Percentiles rank a stretch among this genome's conserved stretches.
Conservation (phyloP, 64 coral and sea anemone genomes). For the Pachyseris speciosa region DNA sequence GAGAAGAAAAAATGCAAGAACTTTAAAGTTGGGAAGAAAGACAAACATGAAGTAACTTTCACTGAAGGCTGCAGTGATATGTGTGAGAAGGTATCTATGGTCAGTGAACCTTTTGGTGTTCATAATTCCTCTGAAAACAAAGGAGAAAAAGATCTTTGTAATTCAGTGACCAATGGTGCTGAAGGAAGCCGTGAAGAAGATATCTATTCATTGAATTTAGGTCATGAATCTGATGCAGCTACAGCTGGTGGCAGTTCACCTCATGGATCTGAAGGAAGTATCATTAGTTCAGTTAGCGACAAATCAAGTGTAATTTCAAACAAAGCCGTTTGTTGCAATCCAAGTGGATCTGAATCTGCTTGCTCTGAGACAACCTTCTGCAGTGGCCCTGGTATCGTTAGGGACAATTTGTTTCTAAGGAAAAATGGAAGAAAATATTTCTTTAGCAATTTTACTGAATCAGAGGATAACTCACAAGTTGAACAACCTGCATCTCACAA, state of each 20-base stretch:
- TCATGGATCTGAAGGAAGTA: conserved; percentile 12
- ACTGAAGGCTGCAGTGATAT: not conserved
- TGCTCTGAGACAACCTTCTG: conserved; percentile 66
- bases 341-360: conserved; percentile 43
- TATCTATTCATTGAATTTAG: not conserved
- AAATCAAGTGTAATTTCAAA: conserved; percentile 2
- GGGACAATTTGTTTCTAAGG: conserved; percentile 14
- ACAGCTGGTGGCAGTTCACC: not conserved
- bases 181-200: not conserved
- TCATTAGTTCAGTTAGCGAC: not conserved
- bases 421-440: conserved; percentile 64
- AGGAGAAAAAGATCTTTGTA: not conserved
- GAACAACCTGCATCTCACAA: not conserved
- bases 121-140: not conserved
- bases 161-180: not conserved
- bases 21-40: not conserved
- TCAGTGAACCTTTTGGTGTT: not conserved
- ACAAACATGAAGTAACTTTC: not conserved
- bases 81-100: not conserved
- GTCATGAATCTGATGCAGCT: not conserved
- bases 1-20: not conserved
- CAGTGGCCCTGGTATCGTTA: conserved; percentile 67
- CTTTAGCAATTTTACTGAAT: conserved; percentile 55
- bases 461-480: not conserved
- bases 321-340: not conserved